These are phyloP conservation scores for Nemopilema nomurai DNA, from an alignment of 30 jellyfish, hydroid and myxozoan genomes.

Conservation along the genomic window DNA sequence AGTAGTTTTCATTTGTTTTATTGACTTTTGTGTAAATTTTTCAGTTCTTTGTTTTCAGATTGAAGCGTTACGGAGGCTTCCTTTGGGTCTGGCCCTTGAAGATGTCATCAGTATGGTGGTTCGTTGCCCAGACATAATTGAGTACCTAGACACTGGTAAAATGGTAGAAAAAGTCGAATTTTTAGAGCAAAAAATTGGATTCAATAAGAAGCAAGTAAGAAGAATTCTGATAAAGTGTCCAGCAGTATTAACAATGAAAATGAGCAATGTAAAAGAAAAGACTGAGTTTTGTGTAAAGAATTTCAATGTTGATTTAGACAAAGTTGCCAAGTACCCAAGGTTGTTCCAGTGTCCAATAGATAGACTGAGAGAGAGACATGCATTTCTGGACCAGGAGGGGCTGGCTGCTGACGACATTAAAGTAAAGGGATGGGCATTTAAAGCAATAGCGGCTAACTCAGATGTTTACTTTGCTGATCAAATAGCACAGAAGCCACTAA, in stretches of 20 bases:
- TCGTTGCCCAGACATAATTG: constrained; percentile 56
- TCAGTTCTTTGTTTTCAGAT: constrained; percentile 10
- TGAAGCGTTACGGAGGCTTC: constrained; percentile 38
- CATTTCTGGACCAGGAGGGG: constrained; percentile 29
- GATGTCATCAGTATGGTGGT: constrained; percentile 34
- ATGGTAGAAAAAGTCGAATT: constrained; percentile 16
- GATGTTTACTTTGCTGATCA: constrained; percentile 58
- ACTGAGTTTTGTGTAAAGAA: constrained; percentile 22
- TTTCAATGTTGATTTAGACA: constrained; percentile 23
- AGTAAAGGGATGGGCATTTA: constrained; percentile 62
- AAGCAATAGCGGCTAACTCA: constrained; percentile 49
- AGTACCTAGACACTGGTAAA: constrained; percentile 25
- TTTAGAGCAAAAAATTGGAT: constrained; percentile 14
- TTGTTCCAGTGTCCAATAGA: constrained; percentile 32
- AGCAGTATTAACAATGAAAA: constrained; percentile 39
- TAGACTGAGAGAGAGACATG: constrained; percentile 36
- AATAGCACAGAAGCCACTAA: constrained; percentile 50
- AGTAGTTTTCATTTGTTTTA: too few relatives aligned
- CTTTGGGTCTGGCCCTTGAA: constrained; percentile 15
- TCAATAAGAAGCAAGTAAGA: constrained; percentile 28
- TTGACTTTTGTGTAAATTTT: too few relatives aligned
- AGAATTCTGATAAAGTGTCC: constrained; percentile 45
- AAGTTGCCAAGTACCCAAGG: constrained; percentile 49
- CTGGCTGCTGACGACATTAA: constrained; percentile 39
- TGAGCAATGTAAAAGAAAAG: constrained; percentile 34